These are phyloP conservation scores for Halichondria panicea DNA, from an alignment of 37 sponge, comb jelly and placozoan genomes.

Conservation along the genomic window DNA sequence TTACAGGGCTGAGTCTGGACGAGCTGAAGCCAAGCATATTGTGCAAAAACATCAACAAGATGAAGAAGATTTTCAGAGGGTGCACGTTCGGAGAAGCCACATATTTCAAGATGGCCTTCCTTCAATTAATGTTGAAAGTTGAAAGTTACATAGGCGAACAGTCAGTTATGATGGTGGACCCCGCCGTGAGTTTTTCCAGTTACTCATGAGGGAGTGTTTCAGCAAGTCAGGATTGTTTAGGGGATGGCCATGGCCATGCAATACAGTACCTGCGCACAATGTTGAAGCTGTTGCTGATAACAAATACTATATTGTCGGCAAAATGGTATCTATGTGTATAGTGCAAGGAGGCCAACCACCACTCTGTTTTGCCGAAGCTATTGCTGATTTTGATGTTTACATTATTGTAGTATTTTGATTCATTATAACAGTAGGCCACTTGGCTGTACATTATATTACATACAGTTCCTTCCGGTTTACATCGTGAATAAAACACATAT, in stretches of 20 bases:
- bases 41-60: constrained; percentile 23
- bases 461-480: no score
- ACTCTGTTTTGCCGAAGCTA: constrained; percentile 27
- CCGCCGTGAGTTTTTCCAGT: constrained; percentile 33
- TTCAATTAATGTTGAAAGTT: constrained; percentile 25
- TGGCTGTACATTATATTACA: no score
- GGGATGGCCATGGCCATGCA: constrained; percentile 3
- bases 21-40: constrained; percentile 11
- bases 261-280: constrained; percentile 36
- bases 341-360: constrained; percentile 40
- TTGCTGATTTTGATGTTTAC: constrained; percentile 30
- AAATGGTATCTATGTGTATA: constrained; percentile 25
- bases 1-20: no score
- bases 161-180: constrained; percentile 52
- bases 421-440: no score
- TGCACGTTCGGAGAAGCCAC: constrained; percentile 16
- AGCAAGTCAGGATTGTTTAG: background rate
- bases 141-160: constrained; percentile 40
- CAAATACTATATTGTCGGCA: constrained; percentile 22
- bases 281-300: constrained; percentile 27
- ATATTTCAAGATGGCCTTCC: constrained; percentile 20
- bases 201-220: constrained; percentile 7
- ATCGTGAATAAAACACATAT: background rate
- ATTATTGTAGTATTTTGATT: background rate
- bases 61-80: constrained; percentile 28